phyloP scores from a whole-genome alignment of 2,888 invertebrate species.

The Nephrotoma flavescens region DNA sequence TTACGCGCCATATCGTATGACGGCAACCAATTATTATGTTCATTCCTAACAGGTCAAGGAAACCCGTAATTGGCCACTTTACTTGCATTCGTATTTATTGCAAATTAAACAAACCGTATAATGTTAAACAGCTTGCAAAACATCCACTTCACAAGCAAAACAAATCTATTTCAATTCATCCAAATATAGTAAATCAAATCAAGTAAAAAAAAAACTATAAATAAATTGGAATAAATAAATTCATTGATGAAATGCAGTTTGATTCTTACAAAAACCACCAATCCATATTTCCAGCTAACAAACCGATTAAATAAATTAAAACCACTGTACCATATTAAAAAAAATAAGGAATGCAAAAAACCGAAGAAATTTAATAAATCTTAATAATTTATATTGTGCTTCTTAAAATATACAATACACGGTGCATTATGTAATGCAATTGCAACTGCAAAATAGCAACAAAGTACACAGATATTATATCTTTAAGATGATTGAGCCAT shows the following conservation, averaged over 20 bases:
- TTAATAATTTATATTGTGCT: background rate
- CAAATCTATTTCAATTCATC: background rate
- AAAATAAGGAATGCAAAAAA: background rate
- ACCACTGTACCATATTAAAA: background rate
- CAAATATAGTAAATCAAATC: background rate
- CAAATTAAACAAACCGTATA: no score
- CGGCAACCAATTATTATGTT: no score
- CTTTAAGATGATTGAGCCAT: background rate
- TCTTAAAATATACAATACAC: background rate
- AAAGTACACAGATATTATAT: background rate
- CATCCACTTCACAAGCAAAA: background rate
- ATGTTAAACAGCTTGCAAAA: background rate
- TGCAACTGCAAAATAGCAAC: background rate
- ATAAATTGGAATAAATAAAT: background rate
- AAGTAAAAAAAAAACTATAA: background rate
- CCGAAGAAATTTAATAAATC: background rate
- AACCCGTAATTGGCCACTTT: no score
- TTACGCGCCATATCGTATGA: no score
- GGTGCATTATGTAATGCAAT: background rate
- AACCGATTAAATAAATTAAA: background rate
- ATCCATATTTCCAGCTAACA: background rate
- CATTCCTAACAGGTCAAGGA: no score
- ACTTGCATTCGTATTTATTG: no score
- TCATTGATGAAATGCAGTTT: background rate
- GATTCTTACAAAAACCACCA: background rate